Percentiles rank a stretch among this genome's conserved stretches.
Evolutionary conservation across 2,888 invertebrate genomes (phyloP).

Genomic region (Falcaria lacertinaria): DNA sequence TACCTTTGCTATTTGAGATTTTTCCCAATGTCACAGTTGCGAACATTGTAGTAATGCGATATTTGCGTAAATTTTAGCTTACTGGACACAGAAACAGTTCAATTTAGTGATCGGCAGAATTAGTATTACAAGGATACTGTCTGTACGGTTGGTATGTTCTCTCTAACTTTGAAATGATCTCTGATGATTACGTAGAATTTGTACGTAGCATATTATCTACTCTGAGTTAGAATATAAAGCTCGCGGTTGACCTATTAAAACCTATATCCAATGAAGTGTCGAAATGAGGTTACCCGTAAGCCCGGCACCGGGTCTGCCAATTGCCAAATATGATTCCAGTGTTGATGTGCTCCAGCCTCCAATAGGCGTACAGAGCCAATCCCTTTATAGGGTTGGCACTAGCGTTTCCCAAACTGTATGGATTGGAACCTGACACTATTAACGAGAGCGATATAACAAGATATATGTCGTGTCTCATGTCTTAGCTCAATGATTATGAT

Average conservation of each 20-base stretch:
- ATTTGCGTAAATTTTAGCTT: too few species aligned
- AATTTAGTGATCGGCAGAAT: too few species aligned
- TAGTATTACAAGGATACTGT: too few species aligned
- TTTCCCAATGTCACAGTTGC: slow-evolving; percentile 32
- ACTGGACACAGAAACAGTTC: too few species aligned
- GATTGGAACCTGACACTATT: too few species aligned
- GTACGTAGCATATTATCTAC: too few species aligned
- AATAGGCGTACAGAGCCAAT: not conserved
- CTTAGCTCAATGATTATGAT: too few species aligned
- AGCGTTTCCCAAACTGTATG: not conserved
- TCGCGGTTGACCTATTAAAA: not conserved
- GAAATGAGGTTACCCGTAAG: not conserved
- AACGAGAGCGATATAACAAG: too few species aligned
- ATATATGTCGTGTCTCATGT: too few species aligned
- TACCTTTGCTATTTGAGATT: slow-evolving; percentile 42
- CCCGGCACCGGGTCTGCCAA: not conserved
- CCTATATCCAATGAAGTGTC: not conserved
- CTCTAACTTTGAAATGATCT: too few species aligned
- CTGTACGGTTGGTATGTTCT: too few species aligned
- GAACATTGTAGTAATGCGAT: slow-evolving; percentile 29
- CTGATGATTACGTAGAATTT: too few species aligned
- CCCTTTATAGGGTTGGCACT: slow-evolving; percentile 2
- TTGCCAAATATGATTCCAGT: not conserved
- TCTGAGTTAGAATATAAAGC: not conserved
- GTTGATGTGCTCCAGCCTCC: not conserved